Evolutionary conservation across 2,797 vertebrate genomes (phyloP).

Genomic region (Sebastes miniatus): DNA sequence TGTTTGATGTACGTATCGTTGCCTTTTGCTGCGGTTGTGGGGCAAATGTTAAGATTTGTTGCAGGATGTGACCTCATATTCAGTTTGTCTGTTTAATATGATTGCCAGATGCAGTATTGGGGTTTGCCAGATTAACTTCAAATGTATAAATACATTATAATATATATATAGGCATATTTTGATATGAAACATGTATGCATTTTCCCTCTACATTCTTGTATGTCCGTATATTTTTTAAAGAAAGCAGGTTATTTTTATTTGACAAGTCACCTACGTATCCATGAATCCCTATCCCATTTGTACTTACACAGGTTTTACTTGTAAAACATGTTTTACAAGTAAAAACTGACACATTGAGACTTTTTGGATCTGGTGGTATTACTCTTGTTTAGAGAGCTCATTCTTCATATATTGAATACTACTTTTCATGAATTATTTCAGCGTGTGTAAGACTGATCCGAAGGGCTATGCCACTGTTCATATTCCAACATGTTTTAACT

Average conservation of each 20-base stretch:
- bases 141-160: conserved; percentile 15
- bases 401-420: not conserved
- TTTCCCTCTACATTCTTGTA: not conserved
- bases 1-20: conserved; percentile 24
- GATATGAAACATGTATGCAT: conserved; percentile 6
- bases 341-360: not conserved
- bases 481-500: conserved; percentile 15
- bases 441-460: conserved; percentile 40
- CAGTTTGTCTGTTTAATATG: not conserved
- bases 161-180: conserved; percentile 24
- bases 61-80: not conserved
- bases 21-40: conserved; percentile 45
- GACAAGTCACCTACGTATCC: not conserved
- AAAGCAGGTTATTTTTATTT: not conserved
- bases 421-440: not conserved
- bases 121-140: not conserved
- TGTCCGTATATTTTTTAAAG: not conserved
- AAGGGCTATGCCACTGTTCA: conserved; percentile 64
- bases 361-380: not conserved
- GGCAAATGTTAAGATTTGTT: not conserved
- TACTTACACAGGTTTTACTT: not conserved
- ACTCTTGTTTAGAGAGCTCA: not conserved
- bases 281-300: not conserved
- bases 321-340: not conserved
- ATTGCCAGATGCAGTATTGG: not conserved